Evolutionary conservation across 2,113 vertebrate species (phyloP), one percentile per base, ranked within the genome.

Genomic region (Mellivora capensis): DNA sequence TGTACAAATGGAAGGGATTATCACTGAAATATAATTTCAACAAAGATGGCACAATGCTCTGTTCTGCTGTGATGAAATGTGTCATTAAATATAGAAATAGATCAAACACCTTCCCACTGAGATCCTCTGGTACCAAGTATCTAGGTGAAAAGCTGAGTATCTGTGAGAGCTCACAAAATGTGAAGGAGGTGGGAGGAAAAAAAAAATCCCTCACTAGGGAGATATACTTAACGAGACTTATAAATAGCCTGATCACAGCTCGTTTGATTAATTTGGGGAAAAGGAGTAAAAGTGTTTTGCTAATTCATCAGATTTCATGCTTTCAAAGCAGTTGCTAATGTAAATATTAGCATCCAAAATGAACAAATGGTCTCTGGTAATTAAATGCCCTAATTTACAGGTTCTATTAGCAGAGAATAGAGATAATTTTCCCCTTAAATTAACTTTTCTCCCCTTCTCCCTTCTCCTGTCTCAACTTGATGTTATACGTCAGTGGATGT

Each of bases 71-170:
- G 98, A 98, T 98, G 98, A 98, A 99, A 98, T 98, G 98, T 80
- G 97, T 94, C 98, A 98, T 99, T 99, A 99, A 99, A 99, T 99
- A 99, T 98, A 99, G 99, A 98, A 99, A 97, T 97, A 98, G 98
- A 98, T 98, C 98, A 98, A 97, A 96, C 97, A 98, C 92, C 97
- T 98, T 98, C 96, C 98, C 98, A 97, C 90, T 8, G 97, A 98
- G 98, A 98, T 98, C 98, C 97, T 96, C 90, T 62, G 1, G 27
- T 94, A 98, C 96, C 72, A 96, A 97, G 88, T 98, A 98, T 97
- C 84, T 98, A 98, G 98, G 98, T 98, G 98, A 98, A 97, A 97
- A 93, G 96, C 97, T 96, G 98, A 98, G 86, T 97, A 96, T 96
- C 97, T 93, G 97, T 92, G 97, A 97, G 93, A 98, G 93, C 97